Conservation (phyloP, 1,140 invertebrate species). For the Thalassaphorura encarpata region DNA sequence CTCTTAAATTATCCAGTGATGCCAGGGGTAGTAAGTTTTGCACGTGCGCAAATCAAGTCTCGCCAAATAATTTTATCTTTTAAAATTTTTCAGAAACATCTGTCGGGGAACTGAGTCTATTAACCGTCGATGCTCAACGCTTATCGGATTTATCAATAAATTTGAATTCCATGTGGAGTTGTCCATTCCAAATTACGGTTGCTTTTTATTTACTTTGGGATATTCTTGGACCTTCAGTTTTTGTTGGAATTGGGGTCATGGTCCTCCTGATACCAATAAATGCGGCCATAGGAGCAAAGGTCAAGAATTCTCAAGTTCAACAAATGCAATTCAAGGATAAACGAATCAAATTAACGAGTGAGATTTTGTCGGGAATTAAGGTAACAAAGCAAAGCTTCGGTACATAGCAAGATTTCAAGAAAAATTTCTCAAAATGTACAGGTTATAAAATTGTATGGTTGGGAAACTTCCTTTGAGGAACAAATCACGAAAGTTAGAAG, state of each 20-base stretch:
- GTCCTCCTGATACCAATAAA: conserved; percentile 77
- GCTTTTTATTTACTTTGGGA: conserved; percentile 40
- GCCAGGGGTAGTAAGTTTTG: conserved; percentile 44
- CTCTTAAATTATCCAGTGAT: conserved; percentile 59
- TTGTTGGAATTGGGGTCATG: conserved; percentile 45
- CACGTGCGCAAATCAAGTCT: not conserved
- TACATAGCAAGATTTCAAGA: not conserved
- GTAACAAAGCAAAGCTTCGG: conserved; percentile 41
- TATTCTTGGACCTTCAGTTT: conserved; percentile 39
- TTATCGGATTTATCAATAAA: conserved; percentile 42
- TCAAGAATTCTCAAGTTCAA: conserved; percentile 58
- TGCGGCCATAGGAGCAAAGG: conserved; percentile 72
- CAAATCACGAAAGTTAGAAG: conserved; percentile 71
- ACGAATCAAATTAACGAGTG: conserved; percentile 88
- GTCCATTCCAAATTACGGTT: conserved; percentile 49
- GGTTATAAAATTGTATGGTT: conserved; percentile 43
- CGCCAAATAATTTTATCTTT: conserved; percentile 7
- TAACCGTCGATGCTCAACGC: conserved; percentile 56
- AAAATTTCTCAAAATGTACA: not conserved
- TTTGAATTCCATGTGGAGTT: conserved; percentile 51
- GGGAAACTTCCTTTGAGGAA: conserved; percentile 79
- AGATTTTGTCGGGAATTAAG: conserved; percentile 89
- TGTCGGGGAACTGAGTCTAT: conserved; percentile 72
- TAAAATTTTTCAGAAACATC: conserved; percentile 76
- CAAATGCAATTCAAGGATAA: conserved; percentile 89